Base-by-base conservation (phyloP, 1,140 invertebrate genomes). In the Maniola jurtina region DNA sequence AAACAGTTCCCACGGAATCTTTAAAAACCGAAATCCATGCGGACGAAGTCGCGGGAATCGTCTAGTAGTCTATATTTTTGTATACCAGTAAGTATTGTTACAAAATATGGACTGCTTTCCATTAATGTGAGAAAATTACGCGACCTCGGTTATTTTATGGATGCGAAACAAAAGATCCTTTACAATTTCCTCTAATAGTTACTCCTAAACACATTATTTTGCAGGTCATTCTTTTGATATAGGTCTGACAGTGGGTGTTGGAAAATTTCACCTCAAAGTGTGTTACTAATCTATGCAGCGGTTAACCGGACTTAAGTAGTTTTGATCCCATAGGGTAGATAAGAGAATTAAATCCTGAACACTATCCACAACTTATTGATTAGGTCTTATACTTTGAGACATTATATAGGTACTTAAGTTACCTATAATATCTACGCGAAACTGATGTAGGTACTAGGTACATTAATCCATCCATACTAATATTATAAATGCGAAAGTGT, bases 211-310 rank as follows among this genome's bases (percentile, higher is more conserved):
- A 45, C 13, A 45, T 56, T 45, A 61, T 70, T 65, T 65, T 48
- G 58, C 59, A 50, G 52, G 34, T 70, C 67, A 64, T 58, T 40
- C 59, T 45, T 61, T 38, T 65, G 63, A 70, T 52, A 50, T 16
- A 70, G 68, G 68, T 70, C 54, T 66, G 68, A 70, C 68, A 66
- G 68, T 52, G 50, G 62, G 63, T 70, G 40, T 60, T 61, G 64
- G 36, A 48, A 66, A 66, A 55, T 66, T 61, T 13, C 38, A 36
- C 38, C 47, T 38, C 25, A 66, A 61, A 56, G 40, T 61, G 14
- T 56, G 25, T 58, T 35, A 55, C 57, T 45, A 48, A 55, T 61
- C 59, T 66, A 66, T 59, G 50, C 40, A 14, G 36, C 57, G 64
- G 64, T 54, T 55, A 40, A 34, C 57, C 15, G 35, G 38, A 33